Evolutionary conservation across 2,888 invertebrate species (phyloP), one percentile per base, ranked within the genome.

Genomic region (Mesopsocus fuscifrons): DNA sequence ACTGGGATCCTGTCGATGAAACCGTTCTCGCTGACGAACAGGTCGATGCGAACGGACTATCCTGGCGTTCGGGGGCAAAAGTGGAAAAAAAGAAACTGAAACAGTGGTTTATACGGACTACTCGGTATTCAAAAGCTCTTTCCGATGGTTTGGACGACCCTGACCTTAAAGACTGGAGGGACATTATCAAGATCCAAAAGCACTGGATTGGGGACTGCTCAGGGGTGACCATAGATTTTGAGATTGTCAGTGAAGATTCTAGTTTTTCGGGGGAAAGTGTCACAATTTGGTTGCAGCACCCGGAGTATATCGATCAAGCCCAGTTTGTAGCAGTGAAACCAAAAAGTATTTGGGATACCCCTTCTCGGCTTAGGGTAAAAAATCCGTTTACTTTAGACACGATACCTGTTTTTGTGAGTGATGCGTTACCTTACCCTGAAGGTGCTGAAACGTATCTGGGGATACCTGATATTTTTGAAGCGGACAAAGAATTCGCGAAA

Each of bases 21-120:
- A 99, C 98, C 2, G 98, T 98, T 2, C 62, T 99, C 49, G 98
- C 97, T 3, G 87, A 95, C 63, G 98, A 98, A 59, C 98, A 98
- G 68, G 92, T 98, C 3, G 92, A 94, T 64, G 76, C 74, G 38
- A 71, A 80, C 54, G 88, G 91, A 9, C 69, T 72, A 53, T 92
- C 94, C 1, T 98, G 98, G 98, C 69, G 98, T 46, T 97, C 97
- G 3, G 95, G 97, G 2, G 95, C 89, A 5, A 74, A 77, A 62
- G 92, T 92, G 5, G 85, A 95, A 59, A 88, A 83, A 54, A 82
- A 77, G 60, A 63, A 78, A 45, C 67, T 97, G 1, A 78, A 74
- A 26, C 98, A 98, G 57, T 98, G 98, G 98, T 95, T 88, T 60
- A 71, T 98, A 23, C 77, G 74, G 60, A 91, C 94, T 1, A 92